Conservation (phyloP, 2,797 vertebrate genomes). For the Odontamblyopus rebecca region DNA sequence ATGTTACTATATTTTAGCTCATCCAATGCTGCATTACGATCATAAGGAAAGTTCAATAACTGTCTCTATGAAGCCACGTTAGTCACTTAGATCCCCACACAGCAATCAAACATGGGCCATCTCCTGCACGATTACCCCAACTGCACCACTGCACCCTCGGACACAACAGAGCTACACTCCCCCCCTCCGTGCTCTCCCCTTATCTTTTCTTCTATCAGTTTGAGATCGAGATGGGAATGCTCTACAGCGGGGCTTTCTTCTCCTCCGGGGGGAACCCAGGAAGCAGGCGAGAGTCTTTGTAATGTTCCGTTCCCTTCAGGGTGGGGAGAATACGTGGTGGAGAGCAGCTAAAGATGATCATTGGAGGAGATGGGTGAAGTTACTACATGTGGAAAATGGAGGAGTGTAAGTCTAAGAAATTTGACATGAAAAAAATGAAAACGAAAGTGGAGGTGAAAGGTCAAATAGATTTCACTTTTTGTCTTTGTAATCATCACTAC, state of each 20-base stretch:
- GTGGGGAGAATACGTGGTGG: constrained; percentile 76
- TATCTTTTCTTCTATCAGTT: constrained; percentile 70
- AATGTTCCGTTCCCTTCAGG: constrained; percentile 77
- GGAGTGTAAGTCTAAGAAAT: neutral
- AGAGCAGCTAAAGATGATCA: constrained; percentile 78
- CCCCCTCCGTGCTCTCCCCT: constrained; percentile 57
- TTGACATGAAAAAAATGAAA: neutral
- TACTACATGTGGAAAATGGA: constrained; percentile 48
- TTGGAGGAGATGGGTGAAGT: constrained; percentile 72
- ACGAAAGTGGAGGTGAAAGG: constrained; percentile 28
- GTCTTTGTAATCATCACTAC: neutral
- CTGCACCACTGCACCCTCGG: constrained; percentile 68
- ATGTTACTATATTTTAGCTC: too few relatives aligned
- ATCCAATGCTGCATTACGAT: too few relatives aligned
- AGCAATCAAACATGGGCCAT: constrained; percentile 64
- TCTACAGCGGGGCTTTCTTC: constrained; percentile 77
- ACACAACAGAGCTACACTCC: constrained; percentile 64
- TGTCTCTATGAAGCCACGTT: constrained; percentile 54
- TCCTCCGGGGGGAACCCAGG: constrained; percentile 72
- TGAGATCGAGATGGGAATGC: constrained; percentile 74
- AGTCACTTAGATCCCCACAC: constrained; percentile 56
- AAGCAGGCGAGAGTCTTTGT: constrained; percentile 75
- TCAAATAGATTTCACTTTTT: constrained; percentile 2
- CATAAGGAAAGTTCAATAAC: neutral
- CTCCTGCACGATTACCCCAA: constrained; percentile 59